phyloP scores from a whole-genome alignment of 53 echinoderm and acorn worm species.

The Patiria pectinifera region DNA sequence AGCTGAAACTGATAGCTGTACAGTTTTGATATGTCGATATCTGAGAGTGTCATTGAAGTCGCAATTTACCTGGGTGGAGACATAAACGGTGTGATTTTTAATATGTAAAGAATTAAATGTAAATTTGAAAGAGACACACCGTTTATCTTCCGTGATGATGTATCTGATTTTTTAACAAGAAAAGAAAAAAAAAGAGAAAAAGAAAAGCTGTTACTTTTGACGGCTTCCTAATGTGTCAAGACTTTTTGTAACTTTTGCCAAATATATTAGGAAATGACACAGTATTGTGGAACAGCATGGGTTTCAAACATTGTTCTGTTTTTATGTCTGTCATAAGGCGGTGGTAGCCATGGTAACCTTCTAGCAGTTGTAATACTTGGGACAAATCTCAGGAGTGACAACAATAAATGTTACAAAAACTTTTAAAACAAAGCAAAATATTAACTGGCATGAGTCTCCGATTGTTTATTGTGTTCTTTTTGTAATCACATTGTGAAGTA shows the following conservation, averaged over 20 bases:
- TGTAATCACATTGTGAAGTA: conserved; percentile 1
- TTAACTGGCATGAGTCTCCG: background rate
- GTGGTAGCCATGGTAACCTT: conserved; percentile 34
- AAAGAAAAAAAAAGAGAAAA: background rate
- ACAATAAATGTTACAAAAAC: conserved; percentile 60
- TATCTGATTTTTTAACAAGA: background rate
- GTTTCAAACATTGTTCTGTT: conserved; percentile 42
- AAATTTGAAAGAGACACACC: conserved; percentile 57
- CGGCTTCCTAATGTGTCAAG: background rate
- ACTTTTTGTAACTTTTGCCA: background rate
- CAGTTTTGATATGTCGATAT: conserved; percentile 39
- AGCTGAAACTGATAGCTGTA: conserved; percentile 38
- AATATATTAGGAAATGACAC: background rate
- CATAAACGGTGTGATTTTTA: conserved; percentile 40
- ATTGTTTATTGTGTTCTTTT: background rate
- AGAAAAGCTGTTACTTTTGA: background rate
- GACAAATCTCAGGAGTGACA: conserved; percentile 56
- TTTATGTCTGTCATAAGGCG: conserved; percentile 59
- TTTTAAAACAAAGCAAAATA: background rate
- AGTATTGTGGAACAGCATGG: conserved; percentile 48
- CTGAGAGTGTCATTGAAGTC: background rate
- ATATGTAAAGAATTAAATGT: conserved; percentile 59
- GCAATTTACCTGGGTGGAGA: background rate
- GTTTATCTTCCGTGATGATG: background rate
- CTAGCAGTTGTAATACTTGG: conserved; percentile 30